phyloP scores from a whole-genome alignment of 2,113 vertebrate species.

The Gnathonemus echidnorhynchus region DNA sequence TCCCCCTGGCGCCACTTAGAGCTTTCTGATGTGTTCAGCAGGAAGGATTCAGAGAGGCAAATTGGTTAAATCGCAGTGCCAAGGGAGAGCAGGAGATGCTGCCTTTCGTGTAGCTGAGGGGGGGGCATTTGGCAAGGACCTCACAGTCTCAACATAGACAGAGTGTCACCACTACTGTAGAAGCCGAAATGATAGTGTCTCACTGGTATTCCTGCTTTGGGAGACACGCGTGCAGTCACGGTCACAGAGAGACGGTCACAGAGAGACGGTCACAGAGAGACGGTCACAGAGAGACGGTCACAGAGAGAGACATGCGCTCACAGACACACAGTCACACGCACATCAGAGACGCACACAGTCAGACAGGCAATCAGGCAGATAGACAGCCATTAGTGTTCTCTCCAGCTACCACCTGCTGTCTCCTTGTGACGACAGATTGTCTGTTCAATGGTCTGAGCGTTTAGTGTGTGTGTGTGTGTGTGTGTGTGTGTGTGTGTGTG shows the following conservation, averaged over 20 bases:
- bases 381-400: background rate
- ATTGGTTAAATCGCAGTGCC: background rate
- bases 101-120: background rate
- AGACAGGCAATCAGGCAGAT: background rate
- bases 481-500: too few species aligned
- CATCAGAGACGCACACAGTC: too few species aligned
- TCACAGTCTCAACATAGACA: background rate
- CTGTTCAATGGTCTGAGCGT: background rate
- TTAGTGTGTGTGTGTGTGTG: too few species aligned
- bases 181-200: background rate
- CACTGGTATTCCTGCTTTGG: background rate
- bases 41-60: background rate
- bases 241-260: background rate
- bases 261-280: background rate
- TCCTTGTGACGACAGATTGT: background rate
- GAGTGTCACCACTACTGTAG: background rate
- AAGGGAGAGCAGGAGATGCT: background rate
- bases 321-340: too few species aligned
- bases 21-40: background rate
- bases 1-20: background rate
- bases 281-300: too few species aligned
- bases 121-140: background rate
- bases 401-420: background rate
- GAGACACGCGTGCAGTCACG: background rate
- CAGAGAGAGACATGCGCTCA: too few species aligned